These are phyloP conservation scores for Elaphurus davidianus DNA, from an alignment of 2,113 vertebrate genomes.

Conservation along the genomic window DNA sequence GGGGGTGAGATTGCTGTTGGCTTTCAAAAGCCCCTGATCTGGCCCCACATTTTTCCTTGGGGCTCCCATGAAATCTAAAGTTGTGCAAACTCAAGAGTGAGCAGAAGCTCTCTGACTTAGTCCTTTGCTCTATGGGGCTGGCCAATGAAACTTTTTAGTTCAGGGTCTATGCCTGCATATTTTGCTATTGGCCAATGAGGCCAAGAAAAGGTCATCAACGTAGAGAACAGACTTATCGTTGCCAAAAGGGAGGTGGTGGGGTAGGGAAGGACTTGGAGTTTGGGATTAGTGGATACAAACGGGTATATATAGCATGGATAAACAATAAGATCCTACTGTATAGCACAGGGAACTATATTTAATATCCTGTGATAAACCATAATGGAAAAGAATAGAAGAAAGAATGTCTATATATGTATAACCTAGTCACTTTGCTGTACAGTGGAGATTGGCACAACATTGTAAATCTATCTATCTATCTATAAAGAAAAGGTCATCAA, in stretches of 20 bases:
- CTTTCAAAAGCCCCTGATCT: neutral
- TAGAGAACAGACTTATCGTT: neutral
- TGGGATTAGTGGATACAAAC: neutral
- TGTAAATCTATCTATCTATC: neutral
- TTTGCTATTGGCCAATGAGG: neutral
- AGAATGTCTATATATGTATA: neutral
- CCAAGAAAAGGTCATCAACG: slow-evolving; percentile 3
- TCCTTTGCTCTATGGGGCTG: neutral
- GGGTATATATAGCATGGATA: neutral
- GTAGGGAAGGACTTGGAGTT: neutral
- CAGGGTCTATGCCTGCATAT: neutral
- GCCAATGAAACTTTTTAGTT: neutral
- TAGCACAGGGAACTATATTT: neutral
- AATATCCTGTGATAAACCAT: neutral
- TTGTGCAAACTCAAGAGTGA: neutral
- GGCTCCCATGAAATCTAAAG: neutral
- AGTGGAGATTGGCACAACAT: neutral
- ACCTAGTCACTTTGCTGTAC: neutral
- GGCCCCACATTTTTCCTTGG: neutral
- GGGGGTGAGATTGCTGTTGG: neutral
- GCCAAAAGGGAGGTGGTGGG: neutral
- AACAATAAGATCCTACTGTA: neutral
- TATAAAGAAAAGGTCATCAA: slow-evolving; percentile 23
- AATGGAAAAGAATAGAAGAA: neutral
- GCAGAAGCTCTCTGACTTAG: neutral